Base-by-base conservation (phyloP, 1,140 invertebrate genomes). In the Parapsyche elsis region DNA sequence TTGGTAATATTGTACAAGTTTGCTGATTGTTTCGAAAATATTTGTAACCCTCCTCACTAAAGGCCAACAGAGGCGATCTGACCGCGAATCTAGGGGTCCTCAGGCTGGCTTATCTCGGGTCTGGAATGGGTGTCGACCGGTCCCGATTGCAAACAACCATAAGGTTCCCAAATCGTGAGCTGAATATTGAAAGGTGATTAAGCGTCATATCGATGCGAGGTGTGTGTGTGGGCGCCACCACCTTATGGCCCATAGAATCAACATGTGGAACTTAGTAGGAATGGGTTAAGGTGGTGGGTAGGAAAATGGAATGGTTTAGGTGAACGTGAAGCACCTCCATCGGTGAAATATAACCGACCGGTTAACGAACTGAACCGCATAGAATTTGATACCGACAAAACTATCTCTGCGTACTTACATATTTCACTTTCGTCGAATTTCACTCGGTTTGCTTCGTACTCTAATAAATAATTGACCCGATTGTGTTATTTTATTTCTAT, bases 101-200 rank as follows among this genome's bases (percentile, higher is more conserved):
- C 61, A 26, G 14, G 23, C 57, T 46, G 16, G 57, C 1, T 38
- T 38, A 38, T 38, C 30, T 38, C 30, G 5, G 16, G 57, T 61
- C 16, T 21, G 57, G 57, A 61, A 71, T 21, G 26, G 44, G 7
- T 30, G 16, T 5, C 12, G 76, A 78, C 77, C 70, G 21, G 81
- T 46, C 78, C 78, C 82, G 71, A 83, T 81, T 79, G 77, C 80
- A 81, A 83, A 81, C 82, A 81, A 73, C 80, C 82, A 83, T 81
- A 83, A 83, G 82, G 82, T 71, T 75, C 82, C 78, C 23, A 49
- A 78, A 81, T 81, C 82, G 82, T 83, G 82, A 83, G 73, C 71
- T 71, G 82, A 83, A 83, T 83, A 83, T 83, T 81, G 82, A 83
- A 79, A 78, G 76, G 82, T 83, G 80, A 83, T 83, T 83, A 83